Evolutionary conservation across 2,888 invertebrate genomes (phyloP).

Genomic region (Gisinianus flammeolus): DNA sequence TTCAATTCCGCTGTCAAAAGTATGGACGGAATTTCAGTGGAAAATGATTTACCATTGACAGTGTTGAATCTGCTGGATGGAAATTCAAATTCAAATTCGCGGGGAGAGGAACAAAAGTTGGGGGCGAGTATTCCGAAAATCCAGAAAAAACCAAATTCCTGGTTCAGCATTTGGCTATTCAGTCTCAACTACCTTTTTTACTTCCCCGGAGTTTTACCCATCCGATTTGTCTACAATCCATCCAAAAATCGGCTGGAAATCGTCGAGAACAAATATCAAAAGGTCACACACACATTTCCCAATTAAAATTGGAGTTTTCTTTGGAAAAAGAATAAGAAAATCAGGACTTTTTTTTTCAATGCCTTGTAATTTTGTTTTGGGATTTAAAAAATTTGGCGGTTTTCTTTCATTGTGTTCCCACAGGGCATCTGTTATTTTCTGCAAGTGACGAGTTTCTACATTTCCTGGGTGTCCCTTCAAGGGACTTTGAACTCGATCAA

Average conservation of each 20-base stretch:
- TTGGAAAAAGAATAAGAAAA: not conserved
- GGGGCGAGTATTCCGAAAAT: not conserved
- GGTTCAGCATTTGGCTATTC: not conserved
- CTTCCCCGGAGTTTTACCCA: not conserved
- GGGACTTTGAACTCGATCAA: not conserved
- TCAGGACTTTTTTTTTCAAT: not conserved
- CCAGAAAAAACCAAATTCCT: not conserved
- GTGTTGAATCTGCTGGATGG: not conserved
- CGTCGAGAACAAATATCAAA: not conserved
- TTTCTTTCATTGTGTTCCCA: not conserved
- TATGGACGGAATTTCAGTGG: too few species aligned
- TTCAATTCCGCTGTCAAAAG: too few species aligned
- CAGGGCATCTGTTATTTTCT: not conserved
- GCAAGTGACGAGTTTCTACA: constrained; percentile 1
- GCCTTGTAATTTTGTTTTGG: not conserved
- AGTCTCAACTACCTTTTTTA: not conserved
- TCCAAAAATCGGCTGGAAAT: not conserved
- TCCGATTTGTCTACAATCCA: not conserved
- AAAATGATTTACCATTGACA: too few species aligned
- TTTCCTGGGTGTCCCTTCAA: not conserved
- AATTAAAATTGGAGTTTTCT: not conserved
- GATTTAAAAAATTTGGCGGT: not conserved
- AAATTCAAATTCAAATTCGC: too few species aligned
- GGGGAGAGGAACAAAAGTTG: not conserved
- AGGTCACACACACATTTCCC: not conserved